Evolutionary conservation across 2,888 invertebrate species (phyloP), one percentile per base, ranked within the genome.

Genomic region (Neria commutata): DNA sequence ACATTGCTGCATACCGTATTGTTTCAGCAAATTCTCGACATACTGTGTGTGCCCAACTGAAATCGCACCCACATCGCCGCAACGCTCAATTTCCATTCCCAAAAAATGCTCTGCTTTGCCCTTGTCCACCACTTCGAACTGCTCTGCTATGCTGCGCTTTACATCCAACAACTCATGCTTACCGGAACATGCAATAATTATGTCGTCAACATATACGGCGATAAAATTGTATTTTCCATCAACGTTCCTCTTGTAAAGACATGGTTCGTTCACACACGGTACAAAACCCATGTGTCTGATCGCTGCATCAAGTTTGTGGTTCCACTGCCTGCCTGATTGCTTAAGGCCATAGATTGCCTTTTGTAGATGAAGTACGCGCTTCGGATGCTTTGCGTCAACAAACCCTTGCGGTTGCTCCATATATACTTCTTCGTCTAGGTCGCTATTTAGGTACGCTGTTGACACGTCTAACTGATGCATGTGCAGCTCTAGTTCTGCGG

Each of bases 61-160:
- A 23, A 46, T 33, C 33, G 33, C n/a, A n/a, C n/a, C n/a, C n/a
- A n/a, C n/a, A n/a, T n/a, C n/a, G n/a, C n/a, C n/a, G n/a, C n/a
- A n/a, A n/a, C n/a, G n/a, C n/a, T n/a, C n/a, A n/a, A 58, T 49
- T 26, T 58, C 48, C 58, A 58, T 53, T 11, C 58, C 58, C 11
- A 58, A 21, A 16, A 48, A 53, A 46, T 52, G 24, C 0, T 57
- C 23, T 40, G 45, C 23, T 14, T 37, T 34, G 14, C 58, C 58
- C 37, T 50, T 54, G 19, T 58, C 49, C 17, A 50, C 34, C 14
- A 48, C 29, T 29, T 58, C 48, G 48, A 58, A 19, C 23, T 47
- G n/a, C n/a, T n/a, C n/a, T 11, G 58, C 47, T 33, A 58, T 45
- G 19, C 25, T 25, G 2, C 24, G 17, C 37, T 57, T 47, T 23